Base-by-base conservation (phyloP, 2,797 vertebrate species). In the Lithobates pipiens region DNA sequence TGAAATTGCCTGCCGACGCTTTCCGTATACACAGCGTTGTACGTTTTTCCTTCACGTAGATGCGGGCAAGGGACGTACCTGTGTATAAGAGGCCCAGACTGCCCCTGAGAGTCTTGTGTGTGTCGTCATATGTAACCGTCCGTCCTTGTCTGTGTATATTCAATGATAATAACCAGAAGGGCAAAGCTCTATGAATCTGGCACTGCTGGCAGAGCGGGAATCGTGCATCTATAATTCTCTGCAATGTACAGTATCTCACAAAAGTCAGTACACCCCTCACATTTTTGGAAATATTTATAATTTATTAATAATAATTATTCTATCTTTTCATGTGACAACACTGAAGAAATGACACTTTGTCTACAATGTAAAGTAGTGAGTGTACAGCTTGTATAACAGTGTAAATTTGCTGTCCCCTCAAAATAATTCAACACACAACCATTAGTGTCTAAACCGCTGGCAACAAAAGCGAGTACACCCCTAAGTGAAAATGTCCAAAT, bases 171-270 rank as follows among this genome's bases (percentile, higher is more conserved):
- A 77, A 86, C 74, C 80, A 77, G 80, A 82, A 46, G 77, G 61
- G 71, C 39, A 29, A 42, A 82, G 73, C 79, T 63, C 11, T 44
- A 8, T 61, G 57, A 44, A 82, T 61, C 46, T 21, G 65, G 46
- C 72, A 73, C 3, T 23, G 8, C 54, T 76, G 78, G 46, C 71
- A 9, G 61, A 75, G 61, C 63, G 11, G 71, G 68, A 77, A 69
- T 61, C 71, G 21, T 76, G 57, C 84, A 86, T 81, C 72, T 81
- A 71, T 86, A 86, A 86, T 86, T 86, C 73, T 81, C 78, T 42
- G 73, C 84, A 71, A 86, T 86, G 78, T 86, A 81, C 81, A 86
- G 81, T 32, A n/a, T 32, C 32, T 32, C 32, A 32, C 32, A 32
- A 32, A 32, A 32, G 32, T 32, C 2, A 32, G 32, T 32, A 32